phyloP scores from a whole-genome alignment of 2,888 invertebrate species.

The Apoda limacodes region DNA sequence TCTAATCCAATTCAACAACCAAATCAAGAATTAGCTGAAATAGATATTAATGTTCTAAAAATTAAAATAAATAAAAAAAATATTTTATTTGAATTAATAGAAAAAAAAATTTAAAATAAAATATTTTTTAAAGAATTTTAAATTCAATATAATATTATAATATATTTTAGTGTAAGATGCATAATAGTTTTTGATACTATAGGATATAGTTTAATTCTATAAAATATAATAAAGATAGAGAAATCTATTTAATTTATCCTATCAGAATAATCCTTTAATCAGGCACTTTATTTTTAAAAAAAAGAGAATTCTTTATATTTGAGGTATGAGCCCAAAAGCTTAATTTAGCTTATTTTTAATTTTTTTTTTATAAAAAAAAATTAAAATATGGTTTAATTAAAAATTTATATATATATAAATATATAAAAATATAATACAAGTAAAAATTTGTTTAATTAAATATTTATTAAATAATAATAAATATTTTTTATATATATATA shows the following conservation, averaged over 20 bases:
- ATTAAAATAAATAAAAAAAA: slow-evolving; percentile 62
- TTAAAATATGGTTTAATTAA: slow-evolving; percentile 26
- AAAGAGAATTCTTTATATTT: slow-evolving; percentile 58
- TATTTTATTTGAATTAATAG: slow-evolving; percentile 62
- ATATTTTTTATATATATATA: too few species aligned
- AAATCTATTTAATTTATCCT: slow-evolving; percentile 46
- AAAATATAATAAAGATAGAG: slow-evolving; percentile 72
- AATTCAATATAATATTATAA: slow-evolving; percentile 24
- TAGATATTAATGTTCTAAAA: slow-evolving; percentile 51
- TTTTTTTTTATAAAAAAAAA: slow-evolving; percentile 24
- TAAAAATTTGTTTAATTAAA: too few species aligned
- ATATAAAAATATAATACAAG: too few species aligned
- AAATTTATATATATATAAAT: too few species aligned
- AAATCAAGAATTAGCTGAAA: slow-evolving; percentile 48
- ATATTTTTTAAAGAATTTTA: slow-evolving; percentile 47
- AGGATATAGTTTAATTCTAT: slow-evolving; percentile 72
- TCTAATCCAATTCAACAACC: slow-evolving; percentile 72
- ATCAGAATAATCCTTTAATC: slow-evolving; percentile 60
- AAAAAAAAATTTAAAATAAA: slow-evolving; percentile 65
- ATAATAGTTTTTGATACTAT: slow-evolving; percentile 72
- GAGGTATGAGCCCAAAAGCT: slow-evolving; percentile 75
- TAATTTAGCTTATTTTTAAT: slow-evolving; percentile 65
- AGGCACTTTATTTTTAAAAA: slow-evolving; percentile 63
- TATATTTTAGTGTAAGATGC: slow-evolving; percentile 74
- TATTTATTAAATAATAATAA: too few species aligned